These are phyloP conservation scores for Seriola quinqueradiata DNA, from an alignment of 2,113 vertebrate species.

Conservation along the genomic window DNA sequence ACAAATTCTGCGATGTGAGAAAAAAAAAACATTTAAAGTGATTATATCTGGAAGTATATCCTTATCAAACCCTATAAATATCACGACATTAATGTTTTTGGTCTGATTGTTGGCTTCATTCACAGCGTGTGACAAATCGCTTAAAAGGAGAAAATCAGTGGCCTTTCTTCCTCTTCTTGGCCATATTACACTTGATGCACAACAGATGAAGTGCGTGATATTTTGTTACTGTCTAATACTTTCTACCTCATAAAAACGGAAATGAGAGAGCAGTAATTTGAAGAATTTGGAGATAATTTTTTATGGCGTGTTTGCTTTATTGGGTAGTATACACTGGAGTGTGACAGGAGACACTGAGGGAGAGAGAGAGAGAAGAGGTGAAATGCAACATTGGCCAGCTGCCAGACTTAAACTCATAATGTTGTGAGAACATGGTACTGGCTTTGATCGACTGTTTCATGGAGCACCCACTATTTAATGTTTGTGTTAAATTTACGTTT, in stretches of 20 bases:
- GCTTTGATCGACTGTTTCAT: slow-evolving; percentile 63
- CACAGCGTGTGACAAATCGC: slow-evolving; percentile 40
- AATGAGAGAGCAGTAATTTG: slow-evolving; percentile 63
- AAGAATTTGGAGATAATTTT: slow-evolving; percentile 68
- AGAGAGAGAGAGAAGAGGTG: slow-evolving; percentile 14
- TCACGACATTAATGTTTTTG: slow-evolving; percentile 25
- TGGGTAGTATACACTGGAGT: slow-evolving; percentile 60
- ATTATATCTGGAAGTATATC: slow-evolving; percentile 14
- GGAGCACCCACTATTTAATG: slow-evolving; percentile 45
- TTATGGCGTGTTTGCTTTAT: slow-evolving; percentile 71
- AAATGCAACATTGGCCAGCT: slow-evolving; percentile 48
- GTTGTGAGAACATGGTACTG: slow-evolving; percentile 53
- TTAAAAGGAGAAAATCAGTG: slow-evolving; percentile 30
- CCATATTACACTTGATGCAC: slow-evolving; percentile 26
- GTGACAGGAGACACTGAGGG: slow-evolving; percentile 38
- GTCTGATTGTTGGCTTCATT: slow-evolving; percentile 37
- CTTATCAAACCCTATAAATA: slow-evolving; percentile 49
- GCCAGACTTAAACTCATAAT: slow-evolving; percentile 67
- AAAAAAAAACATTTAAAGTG: slow-evolving; percentile 1
- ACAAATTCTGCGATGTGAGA: not conserved
- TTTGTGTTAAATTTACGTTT: slow-evolving; percentile 61
- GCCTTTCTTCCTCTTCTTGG: slow-evolving; percentile 29
- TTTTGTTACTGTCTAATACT: slow-evolving; percentile 60
- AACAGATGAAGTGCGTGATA: slow-evolving; percentile 54
- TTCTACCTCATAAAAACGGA: slow-evolving; percentile 57